phyloP scores from a whole-genome alignment of 1,140 invertebrate species.

The Procambarus clarkii region DNA sequence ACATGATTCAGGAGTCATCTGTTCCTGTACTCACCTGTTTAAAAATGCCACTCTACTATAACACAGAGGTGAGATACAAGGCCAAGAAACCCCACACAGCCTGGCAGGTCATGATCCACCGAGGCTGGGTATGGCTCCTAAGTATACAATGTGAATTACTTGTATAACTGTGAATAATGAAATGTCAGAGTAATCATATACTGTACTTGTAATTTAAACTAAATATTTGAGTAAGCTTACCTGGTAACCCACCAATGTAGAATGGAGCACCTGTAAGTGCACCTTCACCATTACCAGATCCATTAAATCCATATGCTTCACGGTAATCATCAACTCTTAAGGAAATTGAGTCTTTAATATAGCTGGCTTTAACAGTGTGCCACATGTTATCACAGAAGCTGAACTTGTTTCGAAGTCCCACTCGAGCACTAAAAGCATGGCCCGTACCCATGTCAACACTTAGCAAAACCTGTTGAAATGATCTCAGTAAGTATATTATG shows the following conservation, averaged over 20 bases:
- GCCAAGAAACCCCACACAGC: no score
- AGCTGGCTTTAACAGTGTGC: conserved; percentile 87
- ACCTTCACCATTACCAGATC: conserved; percentile 72
- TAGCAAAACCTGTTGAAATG: conserved; percentile 80
- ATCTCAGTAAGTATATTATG: conserved; percentile 6
- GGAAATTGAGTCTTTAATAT: conserved; percentile 79
- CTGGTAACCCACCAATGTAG: conserved; percentile 90
- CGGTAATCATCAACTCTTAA: conserved; percentile 84
- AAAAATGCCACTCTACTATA: no score
- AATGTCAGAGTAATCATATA: no score
- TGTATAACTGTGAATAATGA: no score
- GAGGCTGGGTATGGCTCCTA: no score
- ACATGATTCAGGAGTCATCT: no score
- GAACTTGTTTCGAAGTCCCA: conserved; percentile 81
- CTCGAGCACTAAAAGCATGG: conserved; percentile 79
- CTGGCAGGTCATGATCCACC: no score
- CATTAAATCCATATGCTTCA: conserved; percentile 76
- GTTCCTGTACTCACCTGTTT: no score
- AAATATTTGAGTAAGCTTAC: conserved; percentile 76
- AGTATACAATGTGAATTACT: no score
- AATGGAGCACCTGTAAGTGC: conserved; percentile 79
- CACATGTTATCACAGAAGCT: conserved; percentile 90
- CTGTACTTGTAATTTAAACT: not conserved
- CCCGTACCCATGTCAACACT: conserved; percentile 83
- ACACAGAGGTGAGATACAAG: no score